A percentile compares a stretch with the other conserved stretches of the same genome.
These are phyloP conservation scores for Standfussiana lucernea DNA, from an alignment of 2,888 invertebrate species.

Conservation along the genomic window DNA sequence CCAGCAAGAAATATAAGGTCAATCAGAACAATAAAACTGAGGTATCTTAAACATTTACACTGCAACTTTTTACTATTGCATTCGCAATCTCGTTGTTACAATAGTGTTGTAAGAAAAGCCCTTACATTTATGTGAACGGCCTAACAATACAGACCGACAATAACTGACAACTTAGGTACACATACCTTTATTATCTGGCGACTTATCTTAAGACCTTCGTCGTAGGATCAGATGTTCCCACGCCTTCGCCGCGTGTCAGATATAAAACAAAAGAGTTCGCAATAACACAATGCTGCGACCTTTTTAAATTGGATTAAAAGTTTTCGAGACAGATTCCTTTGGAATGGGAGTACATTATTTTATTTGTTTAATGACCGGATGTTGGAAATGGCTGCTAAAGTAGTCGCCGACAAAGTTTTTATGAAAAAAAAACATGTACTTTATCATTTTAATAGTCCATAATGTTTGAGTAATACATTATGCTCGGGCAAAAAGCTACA, in stretches of 20 bases:
- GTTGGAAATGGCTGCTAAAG: slow-evolving; percentile 13
- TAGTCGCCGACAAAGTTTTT: background rate
- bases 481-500: background rate
- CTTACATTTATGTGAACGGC: slow-evolving; percentile 82
- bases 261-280: slow-evolving; percentile 74
- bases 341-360: slow-evolving; percentile 39
- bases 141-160: slow-evolving; percentile 79
- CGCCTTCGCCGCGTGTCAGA: slow-evolving; percentile 72
- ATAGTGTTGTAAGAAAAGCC: slow-evolving; percentile 82
- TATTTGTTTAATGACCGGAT: slow-evolving; percentile 43
- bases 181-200: slow-evolving; percentile 65
- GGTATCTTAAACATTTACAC: slow-evolving; percentile 51
- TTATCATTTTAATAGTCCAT: background rate
- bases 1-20: slow-evolving; percentile 53
- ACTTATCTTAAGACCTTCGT: slow-evolving; percentile 68
- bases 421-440: background rate
- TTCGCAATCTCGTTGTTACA: slow-evolving; percentile 78
- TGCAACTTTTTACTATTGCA: slow-evolving; percentile 65
- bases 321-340: slow-evolving; percentile 54
- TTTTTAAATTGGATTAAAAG: slow-evolving; percentile 72
- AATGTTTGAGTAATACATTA: background rate
- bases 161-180: slow-evolving; percentile 73
- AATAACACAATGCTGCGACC: slow-evolving; percentile 68
- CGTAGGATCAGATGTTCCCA: slow-evolving; percentile 73
- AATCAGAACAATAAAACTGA: slow-evolving; percentile 55